phyloP scores from a whole-genome alignment of 2,113 vertebrate genomes.

The Gymnorhina tibicen region DNA sequence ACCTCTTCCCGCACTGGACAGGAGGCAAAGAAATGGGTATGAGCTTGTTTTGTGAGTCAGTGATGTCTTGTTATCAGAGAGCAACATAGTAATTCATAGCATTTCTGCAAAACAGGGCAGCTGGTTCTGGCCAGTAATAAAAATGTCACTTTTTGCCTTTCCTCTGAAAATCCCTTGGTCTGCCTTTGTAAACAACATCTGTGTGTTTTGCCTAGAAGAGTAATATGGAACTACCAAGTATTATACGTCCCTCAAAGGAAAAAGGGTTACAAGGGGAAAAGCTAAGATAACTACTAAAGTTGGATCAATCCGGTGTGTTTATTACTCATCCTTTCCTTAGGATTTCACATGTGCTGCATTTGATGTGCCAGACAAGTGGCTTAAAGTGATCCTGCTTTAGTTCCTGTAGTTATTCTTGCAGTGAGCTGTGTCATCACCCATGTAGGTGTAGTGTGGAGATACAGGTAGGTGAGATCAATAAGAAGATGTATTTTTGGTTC shows the following conservation, averaged over 20 bases:
- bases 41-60: not conserved
- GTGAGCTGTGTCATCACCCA: not conserved
- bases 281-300: too few relatives aligned
- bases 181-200: not conserved
- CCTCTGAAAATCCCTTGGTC: not conserved
- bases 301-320: not conserved
- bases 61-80: not conserved
- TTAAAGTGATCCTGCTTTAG: not conserved
- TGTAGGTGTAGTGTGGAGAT: not conserved
- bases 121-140: not conserved
- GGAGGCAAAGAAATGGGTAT: not conserved
- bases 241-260: not conserved
- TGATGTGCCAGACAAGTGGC: not conserved
- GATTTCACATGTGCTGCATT: not conserved
- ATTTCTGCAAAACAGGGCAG: not conserved
- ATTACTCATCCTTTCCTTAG: not conserved
- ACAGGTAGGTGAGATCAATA: not conserved
- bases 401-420: not conserved
- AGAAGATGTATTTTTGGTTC: not conserved
- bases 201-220: not conserved
- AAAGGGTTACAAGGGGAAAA: not conserved
- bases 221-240: not conserved
- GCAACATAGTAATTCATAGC: rapidly evolving
- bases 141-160: not conserved
- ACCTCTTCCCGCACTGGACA: not conserved